These are phyloP conservation scores for Hestina assimilis DNA, from an alignment of 1,140 invertebrate species.

Conservation along the genomic window DNA sequence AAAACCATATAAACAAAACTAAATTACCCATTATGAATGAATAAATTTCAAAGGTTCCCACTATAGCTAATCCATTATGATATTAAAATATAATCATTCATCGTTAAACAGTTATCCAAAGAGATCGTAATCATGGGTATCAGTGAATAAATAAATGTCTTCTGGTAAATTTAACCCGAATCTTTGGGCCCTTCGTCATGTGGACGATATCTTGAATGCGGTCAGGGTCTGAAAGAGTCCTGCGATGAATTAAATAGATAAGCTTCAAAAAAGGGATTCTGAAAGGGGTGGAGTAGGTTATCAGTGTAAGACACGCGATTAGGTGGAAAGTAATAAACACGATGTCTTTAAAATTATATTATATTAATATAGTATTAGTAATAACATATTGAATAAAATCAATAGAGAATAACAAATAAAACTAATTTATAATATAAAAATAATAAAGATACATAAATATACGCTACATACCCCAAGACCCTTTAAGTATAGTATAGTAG, in stretches of 20 bases:
- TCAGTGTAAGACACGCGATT: constrained; percentile 28
- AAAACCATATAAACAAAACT: background rate
- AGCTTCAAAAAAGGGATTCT: constrained; percentile 62
- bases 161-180: constrained; percentile 75
- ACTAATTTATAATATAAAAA: too few species aligned
- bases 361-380: background rate
- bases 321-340: constrained; percentile 31
- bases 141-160: constrained; percentile 74
- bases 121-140: constrained; percentile 63
- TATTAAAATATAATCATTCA: constrained; percentile 31
- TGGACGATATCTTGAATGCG: constrained; percentile 71
- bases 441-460: too few species aligned
- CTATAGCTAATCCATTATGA: constrained; percentile 13
- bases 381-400: background rate
- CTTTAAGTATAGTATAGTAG: too few species aligned
- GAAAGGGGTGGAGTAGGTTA: constrained; percentile 44
- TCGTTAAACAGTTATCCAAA: constrained; percentile 37
- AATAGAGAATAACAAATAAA: too few species aligned
- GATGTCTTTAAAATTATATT: constrained; percentile 4
- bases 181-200: constrained; percentile 63
- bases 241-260: constrained; percentile 77
- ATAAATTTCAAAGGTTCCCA: background rate
- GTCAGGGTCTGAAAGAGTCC: constrained; percentile 70
- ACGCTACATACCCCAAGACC: too few species aligned
- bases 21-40: constrained; percentile 6